Evolutionary conservation across 2,797 vertebrate genomes (phyloP).

Genomic region (Mus caroli): DNA sequence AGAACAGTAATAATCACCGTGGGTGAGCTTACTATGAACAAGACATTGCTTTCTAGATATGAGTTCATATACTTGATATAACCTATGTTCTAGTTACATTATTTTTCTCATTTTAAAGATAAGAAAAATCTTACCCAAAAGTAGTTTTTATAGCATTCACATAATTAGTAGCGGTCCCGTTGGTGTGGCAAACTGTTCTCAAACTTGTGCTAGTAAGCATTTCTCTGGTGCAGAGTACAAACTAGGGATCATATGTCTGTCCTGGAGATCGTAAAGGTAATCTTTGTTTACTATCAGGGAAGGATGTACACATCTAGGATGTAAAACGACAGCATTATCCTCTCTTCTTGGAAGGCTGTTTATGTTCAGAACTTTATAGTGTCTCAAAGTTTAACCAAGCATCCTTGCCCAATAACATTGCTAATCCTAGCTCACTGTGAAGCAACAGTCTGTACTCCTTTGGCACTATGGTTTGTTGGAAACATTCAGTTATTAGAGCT

Average conservation of each 20-base stretch:
- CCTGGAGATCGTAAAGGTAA: background rate
- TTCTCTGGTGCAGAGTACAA: constrained; percentile 1
- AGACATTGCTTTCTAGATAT: background rate
- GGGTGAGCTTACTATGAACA: background rate
- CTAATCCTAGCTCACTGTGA: background rate
- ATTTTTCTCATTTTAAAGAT: background rate
- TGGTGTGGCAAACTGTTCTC: background rate
- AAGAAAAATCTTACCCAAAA: background rate
- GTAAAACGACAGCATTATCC: background rate
- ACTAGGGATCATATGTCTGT: background rate
- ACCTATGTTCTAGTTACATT: background rate
- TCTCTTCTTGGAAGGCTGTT: constrained; percentile 34
- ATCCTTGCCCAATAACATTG: background rate
- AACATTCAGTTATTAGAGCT: background rate
- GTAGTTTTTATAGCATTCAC: background rate
- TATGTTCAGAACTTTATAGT: background rate
- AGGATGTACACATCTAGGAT: background rate
- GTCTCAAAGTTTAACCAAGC: background rate
- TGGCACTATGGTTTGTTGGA: background rate
- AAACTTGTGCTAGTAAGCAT: background rate
- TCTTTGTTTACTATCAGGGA: background rate
- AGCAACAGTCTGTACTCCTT: background rate
- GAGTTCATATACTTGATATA: background rate
- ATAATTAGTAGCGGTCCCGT: background rate
- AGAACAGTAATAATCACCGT: background rate